These are phyloP conservation scores for Percopsis omiscomaycus DNA, from an alignment of 2,797 vertebrate species.

Conservation along the genomic window DNA sequence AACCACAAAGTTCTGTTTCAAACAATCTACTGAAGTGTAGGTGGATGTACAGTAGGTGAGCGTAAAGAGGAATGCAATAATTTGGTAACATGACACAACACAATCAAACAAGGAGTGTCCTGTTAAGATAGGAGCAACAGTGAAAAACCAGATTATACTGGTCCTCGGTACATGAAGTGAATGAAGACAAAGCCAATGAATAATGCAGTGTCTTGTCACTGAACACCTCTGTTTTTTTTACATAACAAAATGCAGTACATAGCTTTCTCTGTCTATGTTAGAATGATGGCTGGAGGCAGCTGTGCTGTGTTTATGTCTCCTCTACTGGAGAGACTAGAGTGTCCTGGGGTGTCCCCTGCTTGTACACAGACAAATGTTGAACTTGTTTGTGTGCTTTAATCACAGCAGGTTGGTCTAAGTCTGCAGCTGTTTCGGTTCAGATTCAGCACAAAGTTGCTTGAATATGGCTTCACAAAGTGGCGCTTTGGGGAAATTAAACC, in stretches of 20 bases:
- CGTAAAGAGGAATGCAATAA: too few relatives aligned
- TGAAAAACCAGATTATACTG: not conserved
- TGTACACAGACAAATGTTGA: constrained; percentile 63
- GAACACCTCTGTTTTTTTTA: constrained; percentile 49
- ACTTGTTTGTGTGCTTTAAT: constrained; percentile 81
- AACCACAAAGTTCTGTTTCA: too few relatives aligned
- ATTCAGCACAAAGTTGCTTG: constrained; percentile 57
- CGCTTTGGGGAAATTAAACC: constrained; percentile 44
- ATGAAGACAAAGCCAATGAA: constrained; percentile 19
- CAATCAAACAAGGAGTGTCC: too few relatives aligned
- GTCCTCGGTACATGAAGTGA: not conserved
- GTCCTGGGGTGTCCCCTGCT: constrained; percentile 69
- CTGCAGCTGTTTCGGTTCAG: constrained; percentile 76
- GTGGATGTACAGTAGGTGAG: too few relatives aligned
- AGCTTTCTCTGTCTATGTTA: constrained; percentile 35
- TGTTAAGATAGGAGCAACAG: too few relatives aligned
- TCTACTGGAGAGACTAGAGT: constrained; percentile 59
- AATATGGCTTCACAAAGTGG: constrained; percentile 61
- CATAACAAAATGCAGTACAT: constrained; percentile 39
- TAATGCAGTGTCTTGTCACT: constrained; percentile 16
- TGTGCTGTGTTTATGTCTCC: constrained; percentile 78
- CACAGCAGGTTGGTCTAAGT: constrained; percentile 68
- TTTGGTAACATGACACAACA: too few relatives aligned
- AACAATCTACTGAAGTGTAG: too few relatives aligned
- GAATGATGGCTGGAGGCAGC: constrained; percentile 72